phyloP scores from a whole-genome alignment of 2,113 vertebrate species.

The Pavo muticus region DNA sequence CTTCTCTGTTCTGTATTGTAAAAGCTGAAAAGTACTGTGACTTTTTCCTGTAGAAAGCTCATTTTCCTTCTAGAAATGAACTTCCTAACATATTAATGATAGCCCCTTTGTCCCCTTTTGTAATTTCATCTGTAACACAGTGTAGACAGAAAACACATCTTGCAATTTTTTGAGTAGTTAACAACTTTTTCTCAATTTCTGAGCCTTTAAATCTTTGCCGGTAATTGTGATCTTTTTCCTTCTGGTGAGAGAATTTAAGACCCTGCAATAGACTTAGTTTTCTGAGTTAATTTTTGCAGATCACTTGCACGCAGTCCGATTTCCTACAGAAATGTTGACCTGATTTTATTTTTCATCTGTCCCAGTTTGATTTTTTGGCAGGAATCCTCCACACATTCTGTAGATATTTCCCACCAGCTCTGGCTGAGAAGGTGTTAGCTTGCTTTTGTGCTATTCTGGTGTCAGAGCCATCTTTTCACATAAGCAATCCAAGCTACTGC shows the following conservation, averaged over 20 bases:
- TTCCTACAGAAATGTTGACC: slow-evolving; percentile 34
- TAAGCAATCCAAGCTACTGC: not conserved
- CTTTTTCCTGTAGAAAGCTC: not conserved
- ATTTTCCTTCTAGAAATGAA: slow-evolving; percentile 18
- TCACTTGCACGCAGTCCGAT: not conserved
- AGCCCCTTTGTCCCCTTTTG: not conserved
- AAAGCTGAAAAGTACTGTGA: not conserved
- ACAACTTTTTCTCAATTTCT: not conserved
- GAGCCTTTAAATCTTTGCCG: not conserved
- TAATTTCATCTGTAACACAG: not conserved
- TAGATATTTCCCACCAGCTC: slow-evolving; percentile 5
- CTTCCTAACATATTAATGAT: not conserved
- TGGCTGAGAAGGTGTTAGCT: slow-evolving; percentile 21
- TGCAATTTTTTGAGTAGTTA: not conserved
- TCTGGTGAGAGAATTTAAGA: not conserved
- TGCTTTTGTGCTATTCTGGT: slow-evolving; percentile 50
- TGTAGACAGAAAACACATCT: not conserved
- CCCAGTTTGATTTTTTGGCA: not conserved
- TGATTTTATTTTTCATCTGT: slow-evolving; percentile 46
- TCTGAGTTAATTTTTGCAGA: not conserved
- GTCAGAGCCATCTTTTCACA: slow-evolving; percentile 33
- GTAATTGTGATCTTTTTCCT: not conserved
- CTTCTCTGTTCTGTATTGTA: not conserved
- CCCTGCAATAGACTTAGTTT: not conserved
- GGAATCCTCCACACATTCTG: not conserved